These are phyloP conservation scores for Drosophila planitibia DNA, from an alignment of 2,888 invertebrate species.

Conservation along the genomic window DNA sequence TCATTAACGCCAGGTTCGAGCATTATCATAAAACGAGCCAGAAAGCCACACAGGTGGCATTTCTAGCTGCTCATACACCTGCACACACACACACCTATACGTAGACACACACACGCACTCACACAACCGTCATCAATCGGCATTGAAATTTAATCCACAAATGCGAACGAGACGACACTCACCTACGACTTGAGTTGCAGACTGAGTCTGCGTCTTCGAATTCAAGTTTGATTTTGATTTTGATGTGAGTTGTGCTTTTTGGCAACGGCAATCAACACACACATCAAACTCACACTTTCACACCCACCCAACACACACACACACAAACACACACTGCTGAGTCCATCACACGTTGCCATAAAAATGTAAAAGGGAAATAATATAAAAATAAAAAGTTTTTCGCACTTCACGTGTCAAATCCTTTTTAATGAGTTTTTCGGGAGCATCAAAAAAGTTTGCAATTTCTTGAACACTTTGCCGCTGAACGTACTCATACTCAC, in stretches of 20 bases:
- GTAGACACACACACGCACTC: constrained; percentile 23
- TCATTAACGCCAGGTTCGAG: constrained; percentile 78
- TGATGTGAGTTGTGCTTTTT: constrained; percentile 63
- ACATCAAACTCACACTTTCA: constrained; percentile 51
- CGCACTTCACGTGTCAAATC: constrained; percentile 83
- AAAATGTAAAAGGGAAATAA: constrained; percentile 81
- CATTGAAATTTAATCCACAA: constrained; percentile 81
- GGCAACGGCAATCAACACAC: constrained; percentile 71
- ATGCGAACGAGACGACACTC: constrained; percentile 68
- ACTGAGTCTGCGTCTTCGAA: constrained; percentile 6
- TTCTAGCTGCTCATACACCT: constrained; percentile 44
- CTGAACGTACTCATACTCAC: constrained; percentile 21
- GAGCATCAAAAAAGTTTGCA: constrained; percentile 82
- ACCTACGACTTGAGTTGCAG: constrained; percentile 23
- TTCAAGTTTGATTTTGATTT: constrained; percentile 39
- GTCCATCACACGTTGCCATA: constrained; percentile 76
- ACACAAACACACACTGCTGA: constrained; percentile 20
- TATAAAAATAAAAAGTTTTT: constrained; percentile 81
- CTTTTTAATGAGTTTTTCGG: constrained; percentile 83
- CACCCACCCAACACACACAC: constrained; percentile 16
- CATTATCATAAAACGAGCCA: constrained; percentile 79
- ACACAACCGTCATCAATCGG: constrained; percentile 71
- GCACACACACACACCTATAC: constrained; percentile 30
- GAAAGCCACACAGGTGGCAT: constrained; percentile 38
- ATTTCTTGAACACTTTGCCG: constrained; percentile 71